Evolutionary conservation across 2,113 vertebrate genomes (phyloP).

Genomic region (Lagenorhynchus albirostris): DNA sequence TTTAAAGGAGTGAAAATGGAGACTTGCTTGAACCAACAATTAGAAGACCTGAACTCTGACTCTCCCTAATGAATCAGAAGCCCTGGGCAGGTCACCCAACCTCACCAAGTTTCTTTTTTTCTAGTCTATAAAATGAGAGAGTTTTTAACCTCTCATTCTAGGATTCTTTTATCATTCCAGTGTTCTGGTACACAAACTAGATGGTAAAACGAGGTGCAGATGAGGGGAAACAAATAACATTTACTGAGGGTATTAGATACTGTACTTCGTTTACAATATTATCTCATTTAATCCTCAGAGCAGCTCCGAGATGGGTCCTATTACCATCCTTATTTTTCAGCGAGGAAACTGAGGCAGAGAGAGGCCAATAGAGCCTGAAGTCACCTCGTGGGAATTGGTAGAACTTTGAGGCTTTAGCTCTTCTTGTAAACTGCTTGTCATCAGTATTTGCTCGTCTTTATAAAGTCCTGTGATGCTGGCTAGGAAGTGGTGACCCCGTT

Average conservation of each 20-base stretch:
- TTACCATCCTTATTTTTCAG: not conserved
- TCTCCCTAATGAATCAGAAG: not conserved
- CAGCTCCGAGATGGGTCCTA: not conserved
- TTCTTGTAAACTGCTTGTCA: not conserved
- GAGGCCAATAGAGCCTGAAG: not conserved
- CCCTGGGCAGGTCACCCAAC: not conserved
- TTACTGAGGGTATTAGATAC: not conserved
- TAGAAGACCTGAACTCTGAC: not conserved
- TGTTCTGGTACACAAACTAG: not conserved
- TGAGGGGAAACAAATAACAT: not conserved
- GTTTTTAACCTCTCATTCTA: not conserved
- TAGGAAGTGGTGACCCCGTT: slow-evolving; percentile 33
- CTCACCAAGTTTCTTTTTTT: not conserved
- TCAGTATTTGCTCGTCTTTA: not conserved
- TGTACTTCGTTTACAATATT: not conserved
- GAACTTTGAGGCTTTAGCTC: not conserved
- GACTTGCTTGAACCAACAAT: not conserved
- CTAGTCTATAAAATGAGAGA: not conserved
- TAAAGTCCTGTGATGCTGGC: not conserved
- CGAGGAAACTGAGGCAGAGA: slow-evolving; percentile 15
- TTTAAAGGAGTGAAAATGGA: slow-evolving; percentile 46
- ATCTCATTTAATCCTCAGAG: not conserved
- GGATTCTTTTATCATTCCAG: not conserved
- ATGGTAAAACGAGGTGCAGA: not conserved
- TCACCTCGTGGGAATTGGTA: not conserved